phyloP scores from a whole-genome alignment of 2,888 invertebrate species.

The Neoitamus cyanurus region DNA sequence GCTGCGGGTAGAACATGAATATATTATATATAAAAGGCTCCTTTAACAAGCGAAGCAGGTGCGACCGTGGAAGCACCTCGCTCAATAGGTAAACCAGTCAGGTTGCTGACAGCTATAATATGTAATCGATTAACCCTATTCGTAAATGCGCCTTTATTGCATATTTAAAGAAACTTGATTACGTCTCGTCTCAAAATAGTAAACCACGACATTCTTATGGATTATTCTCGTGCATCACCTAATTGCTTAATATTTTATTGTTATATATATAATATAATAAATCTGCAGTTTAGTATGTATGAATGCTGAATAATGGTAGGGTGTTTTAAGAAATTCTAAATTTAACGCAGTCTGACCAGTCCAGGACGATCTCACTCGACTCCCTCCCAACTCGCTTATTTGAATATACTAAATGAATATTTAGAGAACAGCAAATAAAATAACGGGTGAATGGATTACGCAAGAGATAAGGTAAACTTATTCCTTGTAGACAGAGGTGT shows the following conservation, averaged over 20 bases:
- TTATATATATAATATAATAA: background rate
- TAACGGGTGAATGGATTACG: constrained; percentile 13
- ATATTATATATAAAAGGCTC: constrained; percentile 1
- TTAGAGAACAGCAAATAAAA: background rate
- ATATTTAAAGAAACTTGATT: constrained; percentile 26
- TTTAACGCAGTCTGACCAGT: background rate
- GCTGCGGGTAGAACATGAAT: background rate
- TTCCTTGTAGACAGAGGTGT: constrained; percentile 74
- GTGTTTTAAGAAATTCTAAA: background rate
- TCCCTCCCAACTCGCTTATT: background rate
- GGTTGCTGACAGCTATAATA: background rate
- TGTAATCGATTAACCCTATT: constrained; percentile 11
- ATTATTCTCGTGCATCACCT: background rate
- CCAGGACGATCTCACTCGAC: background rate
- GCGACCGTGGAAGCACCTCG: background rate
- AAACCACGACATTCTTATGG: constrained; percentile 9
- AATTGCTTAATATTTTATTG: constrained; percentile 23
- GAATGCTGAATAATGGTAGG: background rate
- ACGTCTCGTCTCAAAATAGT: constrained; percentile 6
- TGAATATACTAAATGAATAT: background rate
- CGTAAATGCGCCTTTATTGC: constrained; percentile 26
- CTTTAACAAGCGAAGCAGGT: background rate
- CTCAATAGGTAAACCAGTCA: background rate
- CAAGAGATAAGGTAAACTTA: constrained; percentile 58
- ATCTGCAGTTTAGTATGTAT: constrained; percentile 8